A percentile compares a stretch with the other conserved stretches of the same genome.
Conservation (phyloP, 1,140 invertebrate species). For the Papilio glaucus region DNA sequence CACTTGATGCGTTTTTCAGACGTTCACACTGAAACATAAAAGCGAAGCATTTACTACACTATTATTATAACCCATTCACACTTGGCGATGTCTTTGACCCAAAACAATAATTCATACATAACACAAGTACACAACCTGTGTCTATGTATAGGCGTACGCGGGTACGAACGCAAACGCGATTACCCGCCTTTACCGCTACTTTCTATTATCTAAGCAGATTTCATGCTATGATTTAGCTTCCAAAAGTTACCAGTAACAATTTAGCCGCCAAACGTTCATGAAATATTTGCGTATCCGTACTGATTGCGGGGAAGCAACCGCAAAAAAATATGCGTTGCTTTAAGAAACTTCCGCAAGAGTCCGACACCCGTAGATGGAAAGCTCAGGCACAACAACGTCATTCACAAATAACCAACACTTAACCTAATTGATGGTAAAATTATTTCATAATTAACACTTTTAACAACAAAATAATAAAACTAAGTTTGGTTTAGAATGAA, state of each 20-base stretch:
- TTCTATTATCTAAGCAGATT: constrained; percentile 47
- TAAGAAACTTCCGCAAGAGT: constrained; percentile 79
- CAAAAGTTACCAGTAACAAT: constrained; percentile 68
- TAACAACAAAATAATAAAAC: constrained; percentile 65
- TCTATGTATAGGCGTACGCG: constrained; percentile 71
- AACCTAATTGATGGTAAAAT: constrained; percentile 55
- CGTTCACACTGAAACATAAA: constrained; percentile 73
- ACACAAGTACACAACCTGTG: constrained; percentile 60
- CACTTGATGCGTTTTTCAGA: constrained; percentile 51
- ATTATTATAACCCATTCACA: constrained; percentile 67
- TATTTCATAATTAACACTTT: constrained; percentile 75
- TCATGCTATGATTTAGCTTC: constrained; percentile 46
- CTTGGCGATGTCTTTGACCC: constrained; percentile 80
- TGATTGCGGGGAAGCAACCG: constrained; percentile 65
- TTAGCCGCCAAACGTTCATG: constrained; percentile 61
- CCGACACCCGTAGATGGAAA: constrained; percentile 59
- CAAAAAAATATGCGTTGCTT: constrained; percentile 81
- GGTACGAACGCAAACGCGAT: constrained; percentile 70
- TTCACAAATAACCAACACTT: constrained; percentile 54
- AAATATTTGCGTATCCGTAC: constrained; percentile 58
- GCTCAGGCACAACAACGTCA: constrained; percentile 52
- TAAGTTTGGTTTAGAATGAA: constrained; percentile 59
- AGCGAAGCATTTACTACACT: constrained; percentile 57
- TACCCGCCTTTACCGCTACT: constrained; percentile 60
- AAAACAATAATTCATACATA: constrained; percentile 82